These are phyloP conservation scores for Rhabdomys pumilio DNA, from an alignment of 2,797 vertebrate genomes.

Conservation along the genomic window DNA sequence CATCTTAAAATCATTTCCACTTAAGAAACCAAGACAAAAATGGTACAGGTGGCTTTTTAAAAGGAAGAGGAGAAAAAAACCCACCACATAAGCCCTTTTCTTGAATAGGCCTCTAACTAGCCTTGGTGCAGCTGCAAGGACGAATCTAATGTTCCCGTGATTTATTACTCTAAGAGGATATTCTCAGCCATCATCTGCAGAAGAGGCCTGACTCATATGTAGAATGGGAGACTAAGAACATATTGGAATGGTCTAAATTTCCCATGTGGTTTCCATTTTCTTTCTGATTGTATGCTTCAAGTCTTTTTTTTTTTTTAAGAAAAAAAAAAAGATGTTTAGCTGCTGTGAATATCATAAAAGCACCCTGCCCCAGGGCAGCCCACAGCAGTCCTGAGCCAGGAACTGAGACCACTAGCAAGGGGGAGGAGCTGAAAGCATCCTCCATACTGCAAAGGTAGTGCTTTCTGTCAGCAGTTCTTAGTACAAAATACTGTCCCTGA, in stretches of 20 bases:
- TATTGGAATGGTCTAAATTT: slow-evolving; percentile 83
- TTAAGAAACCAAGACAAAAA: slow-evolving; percentile 85
- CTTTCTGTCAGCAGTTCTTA: slow-evolving; percentile 23
- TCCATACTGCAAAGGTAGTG: slow-evolving; percentile 59
- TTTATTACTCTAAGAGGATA: slow-evolving; percentile 86
- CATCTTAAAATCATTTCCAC: slow-evolving; percentile 88
- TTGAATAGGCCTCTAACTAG: slow-evolving; percentile 90
- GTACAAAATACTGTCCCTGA: slow-evolving; percentile 47
- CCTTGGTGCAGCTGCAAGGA: slow-evolving; percentile 87
- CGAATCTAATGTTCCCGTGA: slow-evolving; percentile 86
- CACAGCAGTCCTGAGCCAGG: slow-evolving; percentile 78
- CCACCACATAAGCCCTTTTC: slow-evolving; percentile 87
- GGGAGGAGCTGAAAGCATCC: slow-evolving; percentile 67
- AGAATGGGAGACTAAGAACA: slow-evolving; percentile 86
- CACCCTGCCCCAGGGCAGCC: slow-evolving; percentile 63
- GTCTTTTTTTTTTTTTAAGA: slow-evolving; percentile 32
- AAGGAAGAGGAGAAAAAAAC: slow-evolving; percentile 79
- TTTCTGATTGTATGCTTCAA: slow-evolving; percentile 84
- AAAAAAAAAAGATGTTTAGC: slow-evolving; percentile 74
- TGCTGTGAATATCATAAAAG: slow-evolving; percentile 83
- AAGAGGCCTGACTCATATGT: slow-evolving; percentile 82
- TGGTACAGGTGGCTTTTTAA: slow-evolving; percentile 86
- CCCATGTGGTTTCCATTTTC: slow-evolving; percentile 85
- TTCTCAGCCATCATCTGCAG: slow-evolving; percentile 85
- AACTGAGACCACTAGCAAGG: slow-evolving; percentile 80